Base-by-base conservation (phyloP, 2,888 invertebrate species). In the Ennomos fuscantarius region DNA sequence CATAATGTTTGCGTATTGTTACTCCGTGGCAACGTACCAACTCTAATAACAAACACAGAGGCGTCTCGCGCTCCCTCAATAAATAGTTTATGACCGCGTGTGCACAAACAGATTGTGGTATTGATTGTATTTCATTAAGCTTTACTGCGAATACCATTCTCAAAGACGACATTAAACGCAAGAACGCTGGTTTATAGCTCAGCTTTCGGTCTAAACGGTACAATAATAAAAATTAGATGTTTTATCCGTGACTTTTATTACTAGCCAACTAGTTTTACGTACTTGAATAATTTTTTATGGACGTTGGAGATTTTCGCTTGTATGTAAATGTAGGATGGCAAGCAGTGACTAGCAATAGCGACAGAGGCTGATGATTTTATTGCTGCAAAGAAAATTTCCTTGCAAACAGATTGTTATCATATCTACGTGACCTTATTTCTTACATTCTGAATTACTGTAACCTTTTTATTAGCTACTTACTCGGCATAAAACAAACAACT, bases 121-220 rank as follows among this genome's bases (percentile, higher is more conserved):
- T 62, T 47, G 56, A 59, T 62, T 55, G 52, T 11, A 58, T 58
- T 59, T 59, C 47, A 62, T 53, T 55, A 61, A 45, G 36, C 50
- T 55, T 58, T 45, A 57, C 39, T 40, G 39, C 24, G n/a, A 34
- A 45, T 45, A 12, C 51, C 31, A 42, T 42, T 40, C 39, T 46
- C 36, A 33, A 36, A 54, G 31, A 46, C 31, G 39, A 50, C 43
- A 34, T 44, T 39, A 49, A 24, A 51, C 50, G 8, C 32, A 15
- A 36, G 36, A 35, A n/a, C 8, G 34, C 0, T 31, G 15, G 42
- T 63, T 57, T 62, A 55, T 48, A 8, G 44, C 15, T 9, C 2
- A 11, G n/a, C 24, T 33, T 43, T 44, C 31, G 43, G 11, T 43
- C 46, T 52, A 37, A 40, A 32, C 54, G 24, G 37, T 46, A 31